phyloP scores from a whole-genome alignment of 1,140 invertebrate species.

The Atta cephalotes region DNA sequence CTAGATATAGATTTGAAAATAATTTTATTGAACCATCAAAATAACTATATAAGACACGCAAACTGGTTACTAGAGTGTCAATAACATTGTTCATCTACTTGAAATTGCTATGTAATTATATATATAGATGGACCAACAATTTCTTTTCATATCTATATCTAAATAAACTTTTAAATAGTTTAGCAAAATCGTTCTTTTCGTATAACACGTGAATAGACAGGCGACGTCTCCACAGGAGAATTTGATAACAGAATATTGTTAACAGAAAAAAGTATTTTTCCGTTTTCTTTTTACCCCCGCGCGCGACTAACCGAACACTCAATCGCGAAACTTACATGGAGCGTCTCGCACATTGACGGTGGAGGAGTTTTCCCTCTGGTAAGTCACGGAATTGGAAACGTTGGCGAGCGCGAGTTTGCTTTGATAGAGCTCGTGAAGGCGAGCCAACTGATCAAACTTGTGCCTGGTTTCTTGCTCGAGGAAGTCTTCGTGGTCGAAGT shows the following conservation, averaged over 20 bases:
- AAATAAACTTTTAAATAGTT: no score
- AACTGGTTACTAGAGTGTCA: no score
- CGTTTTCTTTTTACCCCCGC: not conserved
- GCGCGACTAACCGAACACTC: not conserved
- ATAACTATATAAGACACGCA: no score
- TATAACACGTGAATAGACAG: not conserved
- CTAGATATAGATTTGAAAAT: no score
- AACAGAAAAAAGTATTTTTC: not conserved
- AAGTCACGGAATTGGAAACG: constrained; percentile 87
- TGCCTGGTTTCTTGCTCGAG: constrained; percentile 86
- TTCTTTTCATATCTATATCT: no score
- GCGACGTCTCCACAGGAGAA: not conserved
- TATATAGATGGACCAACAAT: no score
- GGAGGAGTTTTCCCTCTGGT: constrained; percentile 86
- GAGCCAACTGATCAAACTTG: constrained; percentile 90
- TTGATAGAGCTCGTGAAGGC: constrained; percentile 90
- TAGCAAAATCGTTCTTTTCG: no score
- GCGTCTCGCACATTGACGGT: constrained; percentile 81
- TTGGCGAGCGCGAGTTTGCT: constrained; percentile 89
- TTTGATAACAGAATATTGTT: not conserved
- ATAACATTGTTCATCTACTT: no score
- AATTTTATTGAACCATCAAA: no score
- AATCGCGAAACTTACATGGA: constrained; percentile 81
- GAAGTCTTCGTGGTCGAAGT: constrained; percentile 85
- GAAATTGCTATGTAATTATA: no score